Evolutionary conservation across 64 coral and sea anemone genomes (phyloP).

Genomic region (Dendrophyllia cribrosa): DNA sequence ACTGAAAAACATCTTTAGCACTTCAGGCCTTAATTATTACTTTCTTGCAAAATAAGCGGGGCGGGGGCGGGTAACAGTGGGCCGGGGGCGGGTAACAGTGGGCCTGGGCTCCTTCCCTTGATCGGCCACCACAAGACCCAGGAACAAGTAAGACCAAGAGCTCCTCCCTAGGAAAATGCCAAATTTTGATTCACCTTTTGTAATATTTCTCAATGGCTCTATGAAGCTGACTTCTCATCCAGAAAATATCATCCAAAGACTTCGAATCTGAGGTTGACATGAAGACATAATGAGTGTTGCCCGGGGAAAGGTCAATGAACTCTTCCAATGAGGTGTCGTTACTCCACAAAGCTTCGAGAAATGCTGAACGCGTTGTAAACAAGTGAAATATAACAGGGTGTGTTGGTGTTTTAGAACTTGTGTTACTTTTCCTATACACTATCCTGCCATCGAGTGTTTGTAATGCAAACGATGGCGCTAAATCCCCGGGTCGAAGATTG

Average conservation of each 20-base stretch:
- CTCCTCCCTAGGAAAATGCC: too few relatives aligned
- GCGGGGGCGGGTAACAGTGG: too few relatives aligned
- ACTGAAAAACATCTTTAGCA: too few relatives aligned
- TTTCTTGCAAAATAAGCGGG: too few relatives aligned
- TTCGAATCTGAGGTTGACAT: constrained; percentile 72
- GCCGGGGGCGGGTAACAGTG: too few relatives aligned
- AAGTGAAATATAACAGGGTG: constrained; percentile 96
- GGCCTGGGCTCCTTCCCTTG: too few relatives aligned
- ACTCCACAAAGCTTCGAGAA: constrained; percentile 91
- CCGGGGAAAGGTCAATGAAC: constrained; percentile 73
- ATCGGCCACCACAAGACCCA: too few relatives aligned
- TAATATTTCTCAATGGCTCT: constrained; percentile 72
- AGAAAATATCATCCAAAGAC: constrained; percentile 65
- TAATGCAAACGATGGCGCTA: constrained; percentile 89
- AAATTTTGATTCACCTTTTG: constrained; percentile 34
- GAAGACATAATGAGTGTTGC: constrained; percentile 93
- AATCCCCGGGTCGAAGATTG: constrained; percentile 70
- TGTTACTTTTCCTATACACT: constrained; percentile 76
- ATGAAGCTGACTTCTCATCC: constrained; percentile 72
- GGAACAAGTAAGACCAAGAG: too few relatives aligned
- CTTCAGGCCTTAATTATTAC: too few relatives aligned
- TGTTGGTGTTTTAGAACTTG: constrained; percentile 35
- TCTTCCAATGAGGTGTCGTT: constrained; percentile 68
- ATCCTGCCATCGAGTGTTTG: constrained; percentile 90
- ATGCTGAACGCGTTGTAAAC: constrained; percentile 88